Evolutionary conservation across 2,113 vertebrate species (phyloP).

Genomic region (Sander lucioperca): DNA sequence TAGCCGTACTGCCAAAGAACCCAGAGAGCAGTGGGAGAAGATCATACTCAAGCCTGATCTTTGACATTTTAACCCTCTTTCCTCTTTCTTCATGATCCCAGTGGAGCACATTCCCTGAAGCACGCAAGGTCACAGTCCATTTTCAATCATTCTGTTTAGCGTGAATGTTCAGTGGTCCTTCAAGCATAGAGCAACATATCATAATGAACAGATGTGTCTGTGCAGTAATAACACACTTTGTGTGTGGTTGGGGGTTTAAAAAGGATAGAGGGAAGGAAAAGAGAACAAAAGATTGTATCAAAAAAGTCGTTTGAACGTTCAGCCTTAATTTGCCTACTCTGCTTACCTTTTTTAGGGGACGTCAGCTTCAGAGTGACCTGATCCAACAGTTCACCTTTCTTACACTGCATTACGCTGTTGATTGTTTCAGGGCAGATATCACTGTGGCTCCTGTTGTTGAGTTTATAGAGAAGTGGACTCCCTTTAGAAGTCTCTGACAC

Average conservation of each 20-base stretch:
- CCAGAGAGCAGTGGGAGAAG: slow-evolving; percentile 60
- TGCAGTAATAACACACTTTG: slow-evolving; percentile 33
- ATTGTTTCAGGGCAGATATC: slow-evolving; percentile 82
- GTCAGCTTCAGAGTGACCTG: slow-evolving; percentile 83
- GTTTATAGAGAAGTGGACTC: slow-evolving; percentile 83
- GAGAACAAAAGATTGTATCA: not conserved
- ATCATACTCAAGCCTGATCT: slow-evolving; percentile 61
- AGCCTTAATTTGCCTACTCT: not conserved
- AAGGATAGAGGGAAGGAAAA: not conserved
- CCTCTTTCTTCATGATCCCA: slow-evolving; percentile 49
- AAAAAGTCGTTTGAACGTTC: not conserved
- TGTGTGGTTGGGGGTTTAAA: slow-evolving; percentile 12
- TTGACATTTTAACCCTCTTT: slow-evolving; percentile 52
- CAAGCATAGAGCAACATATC: slow-evolving; percentile 17
- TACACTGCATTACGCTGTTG: slow-evolving; percentile 77
- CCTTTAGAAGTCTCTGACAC: slow-evolving; percentile 84
- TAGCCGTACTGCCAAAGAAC: slow-evolving; percentile 39
- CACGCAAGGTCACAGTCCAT: slow-evolving; percentile 48
- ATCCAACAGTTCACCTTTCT: slow-evolving; percentile 74
- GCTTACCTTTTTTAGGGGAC: slow-evolving; percentile 86
- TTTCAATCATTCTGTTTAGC: slow-evolving; percentile 58
- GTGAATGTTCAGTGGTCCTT: slow-evolving; percentile 40
- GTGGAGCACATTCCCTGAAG: slow-evolving; percentile 54
- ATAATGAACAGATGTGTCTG: slow-evolving; percentile 38
- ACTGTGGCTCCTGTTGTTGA: slow-evolving; percentile 72